Conservation (phyloP, 2,113 vertebrate genomes). For the Drymodes brunneopygia region DNA sequence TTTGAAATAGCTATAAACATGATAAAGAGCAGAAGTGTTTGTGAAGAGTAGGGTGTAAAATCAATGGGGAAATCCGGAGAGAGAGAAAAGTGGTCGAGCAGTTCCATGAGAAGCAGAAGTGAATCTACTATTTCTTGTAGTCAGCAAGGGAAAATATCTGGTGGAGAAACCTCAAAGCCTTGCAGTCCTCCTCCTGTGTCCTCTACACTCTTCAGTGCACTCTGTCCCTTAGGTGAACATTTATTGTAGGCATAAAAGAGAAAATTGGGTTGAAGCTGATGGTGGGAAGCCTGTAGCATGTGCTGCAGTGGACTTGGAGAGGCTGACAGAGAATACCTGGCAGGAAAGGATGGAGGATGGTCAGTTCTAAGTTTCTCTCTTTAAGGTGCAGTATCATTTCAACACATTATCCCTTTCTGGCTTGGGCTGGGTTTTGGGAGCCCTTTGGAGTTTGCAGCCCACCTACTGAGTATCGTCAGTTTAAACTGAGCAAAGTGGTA, state of each 20-base stretch:
- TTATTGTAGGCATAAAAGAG: not conserved
- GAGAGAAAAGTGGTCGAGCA: not conserved
- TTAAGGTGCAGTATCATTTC: not conserved
- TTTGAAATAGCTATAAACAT: not conserved
- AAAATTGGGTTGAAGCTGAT: not conserved
- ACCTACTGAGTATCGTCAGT: not conserved
- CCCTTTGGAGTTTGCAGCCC: not conserved
- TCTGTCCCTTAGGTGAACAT: not conserved
- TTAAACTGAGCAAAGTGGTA: not conserved
- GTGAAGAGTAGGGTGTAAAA: not conserved
- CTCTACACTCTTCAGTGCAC: not conserved
- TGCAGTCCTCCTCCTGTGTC: not conserved
- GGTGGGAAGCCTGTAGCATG: not conserved
- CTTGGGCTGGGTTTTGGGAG: not conserved
- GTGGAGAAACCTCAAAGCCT: not conserved
- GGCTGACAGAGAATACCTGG: not conserved
- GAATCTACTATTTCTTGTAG: conserved; percentile 21
- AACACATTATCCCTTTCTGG: not conserved
- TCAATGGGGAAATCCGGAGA: not conserved
- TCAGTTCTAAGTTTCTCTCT: not conserved
- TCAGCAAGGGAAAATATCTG: conserved; percentile 17
- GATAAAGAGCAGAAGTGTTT: conserved; percentile 41
- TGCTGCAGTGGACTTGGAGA: not conserved
- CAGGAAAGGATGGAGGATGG: not conserved
- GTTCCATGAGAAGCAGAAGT: conserved; percentile 50